Percentiles rank a stretch among this genome's conserved stretches.
These are phyloP conservation scores for Etheostoma cragini DNA, from an alignment of 2,113 vertebrate genomes.

Conservation along the genomic window DNA sequence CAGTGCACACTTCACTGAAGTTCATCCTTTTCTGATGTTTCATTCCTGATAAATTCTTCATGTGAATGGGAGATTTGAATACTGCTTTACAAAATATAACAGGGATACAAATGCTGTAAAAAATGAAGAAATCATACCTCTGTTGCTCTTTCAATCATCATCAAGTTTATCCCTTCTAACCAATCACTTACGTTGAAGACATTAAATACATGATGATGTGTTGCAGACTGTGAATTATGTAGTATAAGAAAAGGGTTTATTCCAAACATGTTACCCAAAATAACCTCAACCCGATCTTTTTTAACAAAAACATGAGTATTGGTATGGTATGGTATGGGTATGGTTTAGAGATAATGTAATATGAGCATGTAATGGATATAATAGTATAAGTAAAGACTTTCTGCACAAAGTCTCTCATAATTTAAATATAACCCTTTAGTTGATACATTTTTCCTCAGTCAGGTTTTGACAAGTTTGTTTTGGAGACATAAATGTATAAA, in stretches of 20 bases:
- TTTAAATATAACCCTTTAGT: slow-evolving; percentile 27
- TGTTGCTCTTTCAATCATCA: neutral
- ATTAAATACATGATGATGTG: neutral
- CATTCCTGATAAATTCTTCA: neutral
- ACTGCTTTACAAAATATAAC: too few relatives aligned
- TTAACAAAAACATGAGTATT: neutral
- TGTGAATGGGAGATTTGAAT: too few relatives aligned
- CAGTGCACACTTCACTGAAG: slow-evolving; percentile 2
- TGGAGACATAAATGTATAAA: slow-evolving; percentile 27
- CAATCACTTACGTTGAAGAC: neutral
- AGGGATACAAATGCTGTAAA: neutral
- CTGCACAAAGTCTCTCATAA: slow-evolving; percentile 39
- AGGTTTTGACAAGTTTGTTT: slow-evolving; percentile 23
- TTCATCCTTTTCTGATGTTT: slow-evolving; percentile 9
- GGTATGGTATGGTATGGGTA: neutral
- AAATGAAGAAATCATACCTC: neutral
- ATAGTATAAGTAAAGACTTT: slow-evolving; percentile 43
- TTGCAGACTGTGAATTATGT: slow-evolving; percentile 1
- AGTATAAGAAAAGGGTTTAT: neutral
- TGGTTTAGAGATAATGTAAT: slow-evolving; percentile 9
- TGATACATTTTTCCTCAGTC: slow-evolving; percentile 15
- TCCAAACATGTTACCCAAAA: slow-evolving; percentile 12
- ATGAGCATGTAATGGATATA: slow-evolving; percentile 46
- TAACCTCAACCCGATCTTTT: neutral
- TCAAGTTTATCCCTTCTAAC: neutral